phyloP scores from a whole-genome alignment of 1,140 invertebrate genomes.

The Bombus breviceps region DNA sequence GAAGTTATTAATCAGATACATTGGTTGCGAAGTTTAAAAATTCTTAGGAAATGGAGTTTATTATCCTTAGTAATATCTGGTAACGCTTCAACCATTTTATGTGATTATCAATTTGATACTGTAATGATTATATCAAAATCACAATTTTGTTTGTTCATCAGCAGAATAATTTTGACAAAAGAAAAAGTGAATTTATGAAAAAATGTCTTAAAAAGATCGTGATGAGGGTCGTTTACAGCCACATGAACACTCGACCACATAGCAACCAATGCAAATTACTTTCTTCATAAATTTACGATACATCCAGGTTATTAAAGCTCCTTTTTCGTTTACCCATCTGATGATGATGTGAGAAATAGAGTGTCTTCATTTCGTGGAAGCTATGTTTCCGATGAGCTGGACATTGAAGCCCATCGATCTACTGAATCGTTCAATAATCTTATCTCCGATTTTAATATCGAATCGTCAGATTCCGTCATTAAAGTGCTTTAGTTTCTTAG shows the following conservation, averaged over 20 bases:
- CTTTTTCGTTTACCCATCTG: neutral
- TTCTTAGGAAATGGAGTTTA: too few relatives aligned
- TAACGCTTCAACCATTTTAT: too few relatives aligned
- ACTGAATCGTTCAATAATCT: neutral
- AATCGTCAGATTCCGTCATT: slow-evolving; percentile 16
- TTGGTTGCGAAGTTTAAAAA: too few relatives aligned
- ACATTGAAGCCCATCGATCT: neutral
- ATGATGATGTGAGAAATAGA: neutral
- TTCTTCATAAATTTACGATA: neutral
- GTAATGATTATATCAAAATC: too few relatives aligned
- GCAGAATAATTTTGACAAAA: neutral
- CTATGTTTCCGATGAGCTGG: neutral
- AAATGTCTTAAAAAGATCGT: neutral
- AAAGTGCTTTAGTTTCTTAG: neutral
- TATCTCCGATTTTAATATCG: slow-evolving; percentile 16
- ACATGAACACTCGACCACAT: neutral
- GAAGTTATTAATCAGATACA: too few relatives aligned
- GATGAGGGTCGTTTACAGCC: neutral
- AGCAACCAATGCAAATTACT: neutral
- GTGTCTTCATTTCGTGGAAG: slow-evolving; percentile 7
- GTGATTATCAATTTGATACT: too few relatives aligned
- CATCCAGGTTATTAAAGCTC: neutral
- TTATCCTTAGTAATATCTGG: too few relatives aligned
- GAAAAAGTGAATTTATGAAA: neutral
- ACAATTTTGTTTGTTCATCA: too few relatives aligned